Conservation (phyloP, 2,888 invertebrate genomes). For the Caenorhabditis panamensis region DNA sequence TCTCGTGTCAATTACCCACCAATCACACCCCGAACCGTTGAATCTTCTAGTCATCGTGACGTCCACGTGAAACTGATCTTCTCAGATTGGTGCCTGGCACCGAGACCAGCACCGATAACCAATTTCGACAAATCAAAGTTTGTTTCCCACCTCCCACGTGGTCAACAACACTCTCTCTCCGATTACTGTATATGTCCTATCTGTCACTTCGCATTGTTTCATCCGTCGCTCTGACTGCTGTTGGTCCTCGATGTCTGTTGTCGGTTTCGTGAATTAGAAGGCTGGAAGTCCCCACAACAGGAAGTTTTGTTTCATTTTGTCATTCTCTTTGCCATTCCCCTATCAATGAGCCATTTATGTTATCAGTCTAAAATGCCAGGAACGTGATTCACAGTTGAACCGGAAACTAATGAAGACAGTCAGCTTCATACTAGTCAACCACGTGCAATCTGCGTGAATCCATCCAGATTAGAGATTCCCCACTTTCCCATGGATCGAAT, state of each 20-base stretch:
- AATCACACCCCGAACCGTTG: too few relatives aligned
- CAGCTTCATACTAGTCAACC: background rate
- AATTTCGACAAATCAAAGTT: background rate
- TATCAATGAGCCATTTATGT: background rate
- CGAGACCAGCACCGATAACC: background rate
- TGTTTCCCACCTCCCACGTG: constrained; percentile 21
- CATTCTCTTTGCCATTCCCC: too few relatives aligned
- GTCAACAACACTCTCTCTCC: constrained; percentile 22
- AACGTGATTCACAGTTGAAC: background rate
- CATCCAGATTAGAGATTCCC: background rate
- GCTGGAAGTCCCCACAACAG: too few relatives aligned
- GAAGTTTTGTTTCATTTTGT: too few relatives aligned
- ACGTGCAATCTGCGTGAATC: constrained; percentile 3
- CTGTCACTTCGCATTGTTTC: constrained; percentile 42
- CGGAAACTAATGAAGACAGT: background rate
- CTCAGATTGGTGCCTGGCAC: constrained; percentile 9
- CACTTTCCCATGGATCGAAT: background rate
- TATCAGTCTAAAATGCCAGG: background rate
- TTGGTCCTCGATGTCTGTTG: constrained; percentile 33
- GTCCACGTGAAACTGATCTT: background rate
- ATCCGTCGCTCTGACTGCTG: constrained; percentile 17
- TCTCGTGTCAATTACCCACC: too few relatives aligned
- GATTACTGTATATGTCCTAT: constrained; percentile 30
- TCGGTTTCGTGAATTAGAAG: constrained; percentile 4
- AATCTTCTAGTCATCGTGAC: background rate